Conservation (phyloP, 2,113 vertebrate species). For the Heterocephalus glaber region DNA sequence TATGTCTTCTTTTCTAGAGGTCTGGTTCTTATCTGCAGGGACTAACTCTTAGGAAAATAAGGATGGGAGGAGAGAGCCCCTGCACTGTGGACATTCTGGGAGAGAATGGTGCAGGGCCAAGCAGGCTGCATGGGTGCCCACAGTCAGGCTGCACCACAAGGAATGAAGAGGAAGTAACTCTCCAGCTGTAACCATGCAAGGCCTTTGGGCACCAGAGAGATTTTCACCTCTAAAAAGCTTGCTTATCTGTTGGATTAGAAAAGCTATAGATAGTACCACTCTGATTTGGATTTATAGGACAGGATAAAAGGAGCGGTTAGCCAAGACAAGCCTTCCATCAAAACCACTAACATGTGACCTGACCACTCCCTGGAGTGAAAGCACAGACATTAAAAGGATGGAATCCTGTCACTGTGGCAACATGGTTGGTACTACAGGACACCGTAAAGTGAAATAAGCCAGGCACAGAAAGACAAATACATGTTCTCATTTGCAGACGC, state of each 20-base stretch:
- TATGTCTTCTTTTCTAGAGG: neutral
- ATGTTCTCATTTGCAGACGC: neutral
- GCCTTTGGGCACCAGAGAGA: neutral
- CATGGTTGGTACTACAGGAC: neutral
- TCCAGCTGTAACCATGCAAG: neutral
- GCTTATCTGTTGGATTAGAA: neutral
- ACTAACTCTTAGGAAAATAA: neutral
- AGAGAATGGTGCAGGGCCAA: neutral
- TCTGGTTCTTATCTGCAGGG: neutral
- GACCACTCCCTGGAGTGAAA: neutral
- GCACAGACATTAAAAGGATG: neutral
- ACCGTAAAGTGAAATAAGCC: neutral
- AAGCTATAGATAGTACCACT: neutral
- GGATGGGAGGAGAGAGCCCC: neutral
- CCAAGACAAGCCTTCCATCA: neutral
- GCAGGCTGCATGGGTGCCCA: neutral
- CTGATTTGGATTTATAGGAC: neutral
- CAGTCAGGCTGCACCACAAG: neutral
- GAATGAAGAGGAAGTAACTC: too few species aligned
- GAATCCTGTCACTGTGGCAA: neutral
- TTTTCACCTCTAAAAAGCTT: neutral
- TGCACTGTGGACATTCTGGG: neutral
- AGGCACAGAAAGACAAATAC: neutral
- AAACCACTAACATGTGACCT: neutral
- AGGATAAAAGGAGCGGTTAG: neutral